Base-by-base conservation (phyloP, 2,113 vertebrate genomes). In the Hydrolagus affinis region DNA sequence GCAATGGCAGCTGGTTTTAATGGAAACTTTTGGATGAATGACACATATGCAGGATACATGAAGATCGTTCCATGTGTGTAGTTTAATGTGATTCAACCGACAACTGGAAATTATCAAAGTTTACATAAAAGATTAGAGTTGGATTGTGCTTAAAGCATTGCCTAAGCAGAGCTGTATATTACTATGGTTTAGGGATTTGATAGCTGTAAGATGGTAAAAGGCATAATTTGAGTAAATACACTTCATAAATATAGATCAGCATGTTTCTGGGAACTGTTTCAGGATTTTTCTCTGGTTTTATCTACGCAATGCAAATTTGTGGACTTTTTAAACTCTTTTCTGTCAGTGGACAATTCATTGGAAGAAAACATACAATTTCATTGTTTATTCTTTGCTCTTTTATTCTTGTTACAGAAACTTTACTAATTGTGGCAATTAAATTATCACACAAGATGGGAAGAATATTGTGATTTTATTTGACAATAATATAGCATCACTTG, bases 1-100 rank as follows among this genome's bases (percentile, higher is more conserved):
- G 75, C 15, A 25, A 68, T 66, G 66, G 8, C 78, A 83, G 17
- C 78, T 83, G 62, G 60, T 83, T 83, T 83, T 62, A 83, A 83
- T 83, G 19, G 78, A 66, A 83, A 21, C 12, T 44, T 32, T 19
- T 83, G 25, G 28, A 68, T 83, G 78, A 10, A 83, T 83, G 66
- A 83, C 21, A 23, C 62, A 83, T 68, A n/a, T 14, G 25, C 25
- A 19, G 78, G 66, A 21, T 68, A 30, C 78, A 66, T 66, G 64
- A 66, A 83, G 9, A 83, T 83, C 25, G 17, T 25, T 83, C 19
- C 60, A 66, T 19, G 19, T 83, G 32, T 68, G 30, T 64, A 62
- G 60, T 83, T 66, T 68, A 83, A 66, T 32, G 25, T 68, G 25
- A 66, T 28, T 9, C 25, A 66, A 64, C 2, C 32, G 78, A 64